phyloP scores from a whole-genome alignment of 2,888 invertebrate genomes.

The Eustalomyia histrio region DNA sequence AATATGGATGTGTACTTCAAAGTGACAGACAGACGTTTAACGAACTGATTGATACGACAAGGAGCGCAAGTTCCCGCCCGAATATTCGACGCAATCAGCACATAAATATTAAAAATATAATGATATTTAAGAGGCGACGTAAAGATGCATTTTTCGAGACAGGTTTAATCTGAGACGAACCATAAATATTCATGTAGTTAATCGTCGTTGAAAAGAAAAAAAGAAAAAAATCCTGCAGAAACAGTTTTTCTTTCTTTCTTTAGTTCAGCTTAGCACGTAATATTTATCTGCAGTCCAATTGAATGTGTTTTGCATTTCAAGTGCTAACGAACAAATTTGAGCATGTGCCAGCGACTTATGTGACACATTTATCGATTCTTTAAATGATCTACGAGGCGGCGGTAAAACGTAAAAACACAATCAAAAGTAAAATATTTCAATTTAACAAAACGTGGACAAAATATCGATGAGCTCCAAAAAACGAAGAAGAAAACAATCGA shows the following conservation, averaged over 20 bases:
- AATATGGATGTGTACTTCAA: conserved; percentile 23
- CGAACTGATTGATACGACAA: conserved; percentile 62
- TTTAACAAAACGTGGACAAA: conserved; percentile 64
- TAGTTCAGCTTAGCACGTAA: conserved; percentile 52
- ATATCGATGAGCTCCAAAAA: conserved; percentile 45
- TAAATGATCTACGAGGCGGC: conserved; percentile 67
- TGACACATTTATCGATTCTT: conserved; percentile 69
- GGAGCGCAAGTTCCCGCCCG: conserved; percentile 47
- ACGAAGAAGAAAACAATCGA: conserved; percentile 30
- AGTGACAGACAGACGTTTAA: conserved; percentile 60
- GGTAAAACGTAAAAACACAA: conserved; percentile 60
- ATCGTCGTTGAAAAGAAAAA: neutral
- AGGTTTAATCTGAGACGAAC: conserved; percentile 33
- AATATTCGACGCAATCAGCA: conserved; percentile 41
- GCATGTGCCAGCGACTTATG: conserved; percentile 67
- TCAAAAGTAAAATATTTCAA: conserved; percentile 67
- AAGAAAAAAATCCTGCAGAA: conserved; percentile 12
- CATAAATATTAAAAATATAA: conserved; percentile 38
- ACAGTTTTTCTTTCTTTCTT: conserved; percentile 10
- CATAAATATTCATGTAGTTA: conserved; percentile 61
- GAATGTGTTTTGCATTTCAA: conserved; percentile 62
- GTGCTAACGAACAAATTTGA: conserved; percentile 53
- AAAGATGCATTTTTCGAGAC: conserved; percentile 17
- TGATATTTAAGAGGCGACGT: conserved; percentile 17
- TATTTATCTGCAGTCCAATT: conserved; percentile 47